Evolutionary conservation across 2,888 invertebrate species (phyloP).

Genomic region (Drosophila meridionalis): DNA sequence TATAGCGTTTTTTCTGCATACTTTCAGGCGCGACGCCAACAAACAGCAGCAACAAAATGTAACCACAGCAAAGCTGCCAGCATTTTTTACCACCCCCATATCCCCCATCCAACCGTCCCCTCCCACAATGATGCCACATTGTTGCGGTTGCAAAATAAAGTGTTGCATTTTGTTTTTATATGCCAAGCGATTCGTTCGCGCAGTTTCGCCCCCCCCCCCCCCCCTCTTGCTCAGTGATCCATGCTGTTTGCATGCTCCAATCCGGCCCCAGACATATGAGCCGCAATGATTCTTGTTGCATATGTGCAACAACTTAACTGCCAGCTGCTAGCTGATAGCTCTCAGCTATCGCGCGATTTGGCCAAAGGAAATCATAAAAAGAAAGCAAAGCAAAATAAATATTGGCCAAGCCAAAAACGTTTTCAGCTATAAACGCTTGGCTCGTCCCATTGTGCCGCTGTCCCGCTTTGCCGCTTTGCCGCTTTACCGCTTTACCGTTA

Average conservation of each 20-base stretch:
- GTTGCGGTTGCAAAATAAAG: slow-evolving; percentile 68
- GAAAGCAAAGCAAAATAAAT: neutral
- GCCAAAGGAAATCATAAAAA: slow-evolving; percentile 7
- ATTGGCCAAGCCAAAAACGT: slow-evolving; percentile 1
- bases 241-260: neutral
- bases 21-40: slow-evolving; percentile 54
- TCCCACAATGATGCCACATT: slow-evolving; percentile 41
- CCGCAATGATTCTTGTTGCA: slow-evolving; percentile 60
- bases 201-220: neutral
- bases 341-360: slow-evolving; percentile 57
- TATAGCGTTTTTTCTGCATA: slow-evolving; percentile 48
- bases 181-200: slow-evolving; percentile 39
- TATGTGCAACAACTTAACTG: slow-evolving; percentile 70
- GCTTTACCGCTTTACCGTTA: neutral
- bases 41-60: slow-evolving; percentile 27
- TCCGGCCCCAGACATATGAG: slow-evolving; percentile 45
- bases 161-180: slow-evolving; percentile 62
- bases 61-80: slow-evolving; percentile 27
- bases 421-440: neutral
- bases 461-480: no score
- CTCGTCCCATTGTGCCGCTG: neutral
- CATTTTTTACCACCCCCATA: slow-evolving; percentile 39
- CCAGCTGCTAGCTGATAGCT: slow-evolving; percentile 41
- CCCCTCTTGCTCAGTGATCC: neutral
- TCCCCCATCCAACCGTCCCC: neutral